phyloP scores from a whole-genome alignment of 2,113 vertebrate genomes.

The Caranx ignobilis region DNA sequence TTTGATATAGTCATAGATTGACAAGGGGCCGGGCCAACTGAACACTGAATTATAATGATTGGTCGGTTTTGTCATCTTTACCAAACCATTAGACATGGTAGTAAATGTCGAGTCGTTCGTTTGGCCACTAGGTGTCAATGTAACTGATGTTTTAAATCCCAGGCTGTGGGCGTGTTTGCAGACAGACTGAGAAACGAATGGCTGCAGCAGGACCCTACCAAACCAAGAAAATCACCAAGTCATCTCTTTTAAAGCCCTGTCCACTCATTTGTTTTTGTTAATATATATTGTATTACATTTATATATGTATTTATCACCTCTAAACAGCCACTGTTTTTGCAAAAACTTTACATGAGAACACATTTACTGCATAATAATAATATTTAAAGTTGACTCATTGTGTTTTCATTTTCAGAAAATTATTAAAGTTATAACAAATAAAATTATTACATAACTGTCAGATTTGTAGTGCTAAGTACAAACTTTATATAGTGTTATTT shows the following conservation, averaged over 20 bases:
- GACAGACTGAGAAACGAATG: background rate
- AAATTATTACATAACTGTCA: background rate
- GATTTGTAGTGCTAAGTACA: background rate
- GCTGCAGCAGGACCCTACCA: background rate
- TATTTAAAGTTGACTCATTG: background rate
- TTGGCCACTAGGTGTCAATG: slow-evolving; percentile 54
- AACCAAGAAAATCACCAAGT: background rate
- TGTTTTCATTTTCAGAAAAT: background rate
- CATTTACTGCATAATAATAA: background rate
- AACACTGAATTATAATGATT: background rate
- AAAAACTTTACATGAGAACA: background rate
- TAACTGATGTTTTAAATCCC: background rate
- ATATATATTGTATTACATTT: no score
- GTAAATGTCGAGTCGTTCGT: background rate
- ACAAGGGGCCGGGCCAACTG: slow-evolving; percentile 41
- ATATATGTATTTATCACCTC: background rate
- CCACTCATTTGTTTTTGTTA: no score
- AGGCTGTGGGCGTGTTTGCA: background rate
- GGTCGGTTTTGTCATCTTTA: background rate
- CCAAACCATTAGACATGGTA: background rate
- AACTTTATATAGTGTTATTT: background rate
- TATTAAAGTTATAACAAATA: background rate
- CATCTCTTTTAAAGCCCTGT: no score
- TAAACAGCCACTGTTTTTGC: background rate
- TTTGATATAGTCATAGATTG: slow-evolving; percentile 17